Conservation (phyloP, 2,113 vertebrate species). For the Poeciliopsis turrubarensis region DNA sequence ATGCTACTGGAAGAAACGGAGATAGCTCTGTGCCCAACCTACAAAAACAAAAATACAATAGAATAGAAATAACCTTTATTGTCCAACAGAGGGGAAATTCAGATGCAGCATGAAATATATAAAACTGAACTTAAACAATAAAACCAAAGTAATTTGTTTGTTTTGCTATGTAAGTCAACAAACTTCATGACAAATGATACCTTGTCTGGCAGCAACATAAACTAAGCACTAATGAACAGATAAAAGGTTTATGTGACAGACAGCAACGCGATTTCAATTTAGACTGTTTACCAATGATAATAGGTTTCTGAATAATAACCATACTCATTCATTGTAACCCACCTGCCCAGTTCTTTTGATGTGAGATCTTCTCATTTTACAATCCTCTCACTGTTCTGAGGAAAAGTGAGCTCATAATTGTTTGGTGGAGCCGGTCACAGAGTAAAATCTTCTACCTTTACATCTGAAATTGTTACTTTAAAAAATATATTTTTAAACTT, state of each 20-base stretch:
- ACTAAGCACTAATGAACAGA: background rate
- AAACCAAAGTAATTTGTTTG: background rate
- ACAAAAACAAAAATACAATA: constrained; percentile 20
- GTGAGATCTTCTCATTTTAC: constrained; percentile 46
- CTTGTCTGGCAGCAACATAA: constrained; percentile 1
- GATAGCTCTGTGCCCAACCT: constrained; percentile 42
- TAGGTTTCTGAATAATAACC: constrained; percentile 30
- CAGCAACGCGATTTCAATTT: background rate
- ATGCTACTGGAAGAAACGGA: constrained; percentile 15
- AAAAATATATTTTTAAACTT: too few relatives aligned
- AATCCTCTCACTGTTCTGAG: constrained; percentile 52
- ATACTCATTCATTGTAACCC: constrained; percentile 28
- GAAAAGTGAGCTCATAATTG: constrained; percentile 62
- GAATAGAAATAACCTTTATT: too few relatives aligned
- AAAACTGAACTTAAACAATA: constrained; percentile 4
- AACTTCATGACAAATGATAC: background rate
- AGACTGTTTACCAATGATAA: constrained; percentile 37
- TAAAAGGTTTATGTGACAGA: constrained; percentile 5
- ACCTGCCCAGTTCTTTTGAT: constrained; percentile 53
- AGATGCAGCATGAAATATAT: background rate
- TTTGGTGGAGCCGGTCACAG: constrained; percentile 22
- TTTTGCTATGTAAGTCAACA: background rate
- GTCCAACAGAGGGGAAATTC: too few relatives aligned
- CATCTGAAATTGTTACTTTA: background rate
- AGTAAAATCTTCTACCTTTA: constrained; percentile 2